phyloP scores from a whole-genome alignment of 2,797 vertebrate species.

The Distichodus sexfasciatus region DNA sequence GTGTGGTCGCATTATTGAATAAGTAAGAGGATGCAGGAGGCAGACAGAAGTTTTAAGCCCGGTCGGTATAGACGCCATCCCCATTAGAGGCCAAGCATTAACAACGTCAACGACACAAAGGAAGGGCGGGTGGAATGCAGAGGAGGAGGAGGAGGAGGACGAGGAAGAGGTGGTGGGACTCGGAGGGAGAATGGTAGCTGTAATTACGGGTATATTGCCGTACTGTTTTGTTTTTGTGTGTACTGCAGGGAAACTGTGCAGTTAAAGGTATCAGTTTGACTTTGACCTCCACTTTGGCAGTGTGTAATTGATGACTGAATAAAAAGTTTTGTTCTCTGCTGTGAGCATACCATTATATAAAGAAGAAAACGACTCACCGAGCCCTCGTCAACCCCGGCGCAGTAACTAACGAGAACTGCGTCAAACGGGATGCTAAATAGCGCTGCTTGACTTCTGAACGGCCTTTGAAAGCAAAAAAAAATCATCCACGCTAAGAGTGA shows the following conservation, averaged over 20 bases:
- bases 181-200: slow-evolving; percentile 32
- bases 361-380: not conserved
- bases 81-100: slow-evolving; percentile 79
- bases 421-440: slow-evolving; percentile 55
- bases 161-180: slow-evolving; percentile 8
- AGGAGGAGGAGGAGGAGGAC: slow-evolving; percentile 6
- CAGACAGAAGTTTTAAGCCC: slow-evolving; percentile 79
- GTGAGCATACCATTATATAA: not conserved
- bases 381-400: slow-evolving; percentile 26
- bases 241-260: slow-evolving; percentile 54
- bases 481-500: slow-evolving; percentile 50
- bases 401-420: slow-evolving; percentile 51
- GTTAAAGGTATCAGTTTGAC: slow-evolving; percentile 34
- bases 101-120: slow-evolving; percentile 67
- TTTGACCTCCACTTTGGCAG: not conserved
- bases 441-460: slow-evolving; percentile 48
- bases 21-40: slow-evolving; percentile 77
- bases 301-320: not conserved
- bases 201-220: slow-evolving; percentile 71
- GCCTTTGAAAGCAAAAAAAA: slow-evolving; percentile 48
- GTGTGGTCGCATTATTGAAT: slow-evolving; percentile 82
- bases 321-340: not conserved
- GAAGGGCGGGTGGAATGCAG: slow-evolving; percentile 33
- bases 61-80: slow-evolving; percentile 75
- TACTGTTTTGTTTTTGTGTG: slow-evolving; percentile 65